Evolutionary conservation across 2,113 vertebrate genomes (phyloP), one percentile per base, ranked within the genome.

Genomic region (Sander vitreus): DNA sequence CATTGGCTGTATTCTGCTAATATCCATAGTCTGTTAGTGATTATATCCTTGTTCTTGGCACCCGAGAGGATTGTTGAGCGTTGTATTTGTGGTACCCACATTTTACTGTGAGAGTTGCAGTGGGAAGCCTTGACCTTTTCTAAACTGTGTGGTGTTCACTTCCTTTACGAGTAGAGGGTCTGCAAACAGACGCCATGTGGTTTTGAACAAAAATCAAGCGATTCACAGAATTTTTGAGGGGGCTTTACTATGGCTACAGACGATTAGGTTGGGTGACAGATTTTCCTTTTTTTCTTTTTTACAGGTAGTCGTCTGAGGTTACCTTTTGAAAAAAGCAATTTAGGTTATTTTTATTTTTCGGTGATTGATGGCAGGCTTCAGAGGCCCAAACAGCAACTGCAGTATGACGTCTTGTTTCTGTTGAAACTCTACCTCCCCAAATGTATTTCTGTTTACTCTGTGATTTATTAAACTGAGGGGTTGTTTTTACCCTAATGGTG

Each of bases 121-220:
- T 83, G 58, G 88, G 86, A 76, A 83, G n/a, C 74, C 80, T 90
- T 89, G 67, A 85, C 90, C 84, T 78, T 73, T 60, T 43, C n/a
- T 91, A 50, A 51, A 83, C 76, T 63, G 73, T 89, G 88, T 76
- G 27, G 0, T 53, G 64, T 88, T 82, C 83, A 89, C 43, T 57
- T 71, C 36, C 55, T 69, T 57, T 50, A 78, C n/a, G n/a, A 19
- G 69, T 62, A 51, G 45, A 78, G 33, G 58, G n/a, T 73, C 70
- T 73, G 51, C 50, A 72, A 83, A 66, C 54, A 74, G 58, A 21
- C 76, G 60, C 54, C 43, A 67, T 70, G 54, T 6, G 10, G 72
- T 39, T 79, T 25, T 69, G 13, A 68, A 60, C 18, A 43, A 66
- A 75, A 85, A 54, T 64, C 47, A 53, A 64, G n/a, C 39, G 39